A percentile compares a stretch with the other conserved stretches of the same genome.
Evolutionary conservation across 2,888 invertebrate species (phyloP).

Genomic region (Calephelis perditalis): DNA sequence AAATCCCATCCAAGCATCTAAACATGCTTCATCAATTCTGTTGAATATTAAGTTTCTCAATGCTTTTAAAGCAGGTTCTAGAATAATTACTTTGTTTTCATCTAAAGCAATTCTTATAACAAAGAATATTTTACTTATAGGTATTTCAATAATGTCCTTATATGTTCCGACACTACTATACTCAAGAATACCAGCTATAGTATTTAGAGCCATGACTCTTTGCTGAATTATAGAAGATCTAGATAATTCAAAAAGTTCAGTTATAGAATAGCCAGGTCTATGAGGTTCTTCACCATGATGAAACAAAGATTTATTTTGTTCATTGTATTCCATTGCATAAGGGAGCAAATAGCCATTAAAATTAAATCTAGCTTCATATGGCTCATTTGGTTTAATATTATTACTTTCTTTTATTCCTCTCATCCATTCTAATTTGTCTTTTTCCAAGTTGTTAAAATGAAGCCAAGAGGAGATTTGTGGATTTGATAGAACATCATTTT

Average conservation of each 20-base stretch:
- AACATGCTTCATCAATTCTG: slow-evolving; percentile 86
- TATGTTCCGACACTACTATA: slow-evolving; percentile 87
- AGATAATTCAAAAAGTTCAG: slow-evolving; percentile 90
- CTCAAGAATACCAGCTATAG: slow-evolving; percentile 87
- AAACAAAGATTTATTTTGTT: slow-evolving; percentile 82
- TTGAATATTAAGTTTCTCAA: slow-evolving; percentile 86
- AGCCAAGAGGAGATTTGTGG: slow-evolving; percentile 85
- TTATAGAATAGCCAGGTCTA: slow-evolving; percentile 93
- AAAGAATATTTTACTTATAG: slow-evolving; percentile 87
- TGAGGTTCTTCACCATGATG: slow-evolving; percentile 96
- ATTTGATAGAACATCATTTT: slow-evolving; percentile 78
- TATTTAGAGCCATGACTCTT: slow-evolving; percentile 86
- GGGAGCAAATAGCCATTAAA: slow-evolving; percentile 89
- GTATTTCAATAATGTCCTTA: slow-evolving; percentile 84
- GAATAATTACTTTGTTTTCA: slow-evolving; percentile 84
- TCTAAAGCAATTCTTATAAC: slow-evolving; percentile 91
- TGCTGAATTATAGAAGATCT: slow-evolving; percentile 90
- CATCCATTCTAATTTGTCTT: slow-evolving; percentile 94
- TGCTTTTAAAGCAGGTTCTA: slow-evolving; percentile 87
- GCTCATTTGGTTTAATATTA: slow-evolving; percentile 73
- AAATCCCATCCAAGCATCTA: slow-evolving; percentile 83
- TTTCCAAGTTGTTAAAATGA: slow-evolving; percentile 91
- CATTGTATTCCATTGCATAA: slow-evolving; percentile 79
- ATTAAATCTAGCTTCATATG: slow-evolving; percentile 90
- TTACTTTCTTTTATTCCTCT: slow-evolving; percentile 80